These are phyloP conservation scores for Prunella strophiata DNA, from an alignment of 2,797 vertebrate genomes.

Conservation along the genomic window DNA sequence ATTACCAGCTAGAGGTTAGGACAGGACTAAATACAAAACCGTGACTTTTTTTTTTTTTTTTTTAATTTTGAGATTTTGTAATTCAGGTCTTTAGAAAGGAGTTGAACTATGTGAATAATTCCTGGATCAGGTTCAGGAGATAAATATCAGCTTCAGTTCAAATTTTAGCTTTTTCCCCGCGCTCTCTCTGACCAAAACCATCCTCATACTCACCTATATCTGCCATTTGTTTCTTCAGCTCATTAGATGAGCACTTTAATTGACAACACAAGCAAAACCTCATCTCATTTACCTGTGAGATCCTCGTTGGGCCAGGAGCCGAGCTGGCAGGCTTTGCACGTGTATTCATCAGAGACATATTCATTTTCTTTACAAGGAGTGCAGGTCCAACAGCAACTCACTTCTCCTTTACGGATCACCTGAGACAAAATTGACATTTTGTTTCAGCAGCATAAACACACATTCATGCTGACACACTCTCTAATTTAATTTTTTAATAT, in stretches of 20 bases:
- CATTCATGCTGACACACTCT: background rate
- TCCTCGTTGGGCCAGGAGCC: slow-evolving; percentile 94
- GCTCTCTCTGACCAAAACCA: background rate
- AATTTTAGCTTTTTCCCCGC: background rate
- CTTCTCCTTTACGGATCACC: slow-evolving; percentile 99
- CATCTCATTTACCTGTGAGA: slow-evolving; percentile 86
- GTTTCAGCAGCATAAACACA: background rate
- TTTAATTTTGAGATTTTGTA: background rate
- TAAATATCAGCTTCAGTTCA: background rate
- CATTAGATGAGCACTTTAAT: background rate
- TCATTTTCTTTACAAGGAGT: slow-evolving; percentile 98
- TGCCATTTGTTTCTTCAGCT: background rate
- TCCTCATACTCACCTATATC: background rate
- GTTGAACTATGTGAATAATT: background rate
- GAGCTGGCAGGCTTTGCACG: slow-evolving; percentile 92
- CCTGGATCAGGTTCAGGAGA: background rate
- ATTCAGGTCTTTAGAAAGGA: background rate
- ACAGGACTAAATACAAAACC: background rate
- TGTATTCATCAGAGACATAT: slow-evolving; percentile 95
- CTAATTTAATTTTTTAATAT: background rate
- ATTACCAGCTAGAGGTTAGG: background rate
- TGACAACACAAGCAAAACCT: background rate
- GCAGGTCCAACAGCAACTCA: slow-evolving; percentile 98
- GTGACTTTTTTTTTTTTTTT: too few species aligned
- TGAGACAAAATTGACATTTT: slow-evolving; percentile 52